Conservation (phyloP, 2,888 invertebrate genomes). For the Steinernema scapterisci region DNA sequence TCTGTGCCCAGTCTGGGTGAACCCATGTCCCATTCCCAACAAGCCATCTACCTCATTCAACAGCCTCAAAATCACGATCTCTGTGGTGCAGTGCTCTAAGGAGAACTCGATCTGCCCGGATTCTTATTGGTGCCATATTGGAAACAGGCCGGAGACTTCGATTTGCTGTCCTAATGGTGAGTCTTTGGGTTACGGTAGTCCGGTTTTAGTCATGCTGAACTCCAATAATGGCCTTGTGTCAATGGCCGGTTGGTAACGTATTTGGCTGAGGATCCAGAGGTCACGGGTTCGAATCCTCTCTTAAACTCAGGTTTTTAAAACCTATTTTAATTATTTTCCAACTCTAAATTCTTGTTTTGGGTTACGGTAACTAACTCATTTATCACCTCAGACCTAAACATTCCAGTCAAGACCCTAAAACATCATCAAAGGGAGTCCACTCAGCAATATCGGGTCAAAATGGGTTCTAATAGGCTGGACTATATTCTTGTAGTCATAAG, state of each 20-base stretch:
- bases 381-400: too few species aligned
- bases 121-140: constrained; percentile 64
- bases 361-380: too few species aligned
- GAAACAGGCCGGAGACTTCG: constrained; percentile 56
- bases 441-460: not conserved
- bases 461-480: not conserved
- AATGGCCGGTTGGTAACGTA: too few species aligned
- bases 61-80: constrained; percentile 8
- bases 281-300: too few species aligned
- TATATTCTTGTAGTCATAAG: constrained; percentile 35
- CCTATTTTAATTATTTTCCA: too few species aligned
- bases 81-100: constrained; percentile 23
- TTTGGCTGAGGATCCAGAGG: too few species aligned
- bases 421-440: not conserved
- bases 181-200: too few species aligned
- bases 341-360: too few species aligned
- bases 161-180: constrained; percentile 64
- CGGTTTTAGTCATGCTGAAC: too few species aligned
- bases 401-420: too few species aligned
- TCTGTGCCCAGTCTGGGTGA: constrained; percentile 57
- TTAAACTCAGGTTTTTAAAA: too few species aligned
- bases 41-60: constrained; percentile 34
- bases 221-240: too few species aligned
- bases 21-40: constrained; percentile 55
- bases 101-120: constrained; percentile 51